Conservation (phyloP, 2,888 invertebrate species). For the Dascillus cervinus region DNA sequence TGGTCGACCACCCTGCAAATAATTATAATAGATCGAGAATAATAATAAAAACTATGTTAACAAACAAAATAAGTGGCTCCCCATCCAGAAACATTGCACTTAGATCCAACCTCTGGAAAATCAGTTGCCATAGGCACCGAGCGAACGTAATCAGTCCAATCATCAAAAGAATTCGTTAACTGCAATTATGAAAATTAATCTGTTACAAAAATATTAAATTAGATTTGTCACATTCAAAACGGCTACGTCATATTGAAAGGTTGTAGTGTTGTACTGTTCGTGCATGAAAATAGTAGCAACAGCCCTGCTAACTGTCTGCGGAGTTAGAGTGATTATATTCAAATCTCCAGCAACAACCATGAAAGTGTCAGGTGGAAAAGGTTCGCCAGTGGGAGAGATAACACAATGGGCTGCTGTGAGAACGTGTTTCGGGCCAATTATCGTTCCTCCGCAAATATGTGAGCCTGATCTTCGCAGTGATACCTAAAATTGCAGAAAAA, state of each 20-base stretch:
- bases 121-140: neutral
- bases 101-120: neutral
- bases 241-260: too few relatives aligned
- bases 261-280: too few relatives aligned
- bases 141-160: neutral
- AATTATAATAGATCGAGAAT: too few relatives aligned
- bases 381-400: constrained; percentile 1
- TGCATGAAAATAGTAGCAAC: constrained; percentile 9
- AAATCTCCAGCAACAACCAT: constrained; percentile 10
- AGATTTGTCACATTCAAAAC: too few relatives aligned
- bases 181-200: neutral
- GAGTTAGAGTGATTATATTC: constrained; percentile 1
- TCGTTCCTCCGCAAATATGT: constrained; percentile 1
- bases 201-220: too few relatives aligned
- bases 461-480: neutral
- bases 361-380: constrained; percentile 3
- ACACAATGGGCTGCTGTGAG: constrained; percentile 14
- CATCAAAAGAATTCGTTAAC: neutral
- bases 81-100: neutral
- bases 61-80: neutral
- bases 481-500: neutral
- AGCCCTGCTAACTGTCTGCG: constrained; percentile 4
- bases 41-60: too few relatives aligned
- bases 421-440: constrained; percentile 8
- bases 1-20: too few relatives aligned